Base-by-base conservation (phyloP, 2,888 invertebrate species). In the Ornithoptera priamus region DNA sequence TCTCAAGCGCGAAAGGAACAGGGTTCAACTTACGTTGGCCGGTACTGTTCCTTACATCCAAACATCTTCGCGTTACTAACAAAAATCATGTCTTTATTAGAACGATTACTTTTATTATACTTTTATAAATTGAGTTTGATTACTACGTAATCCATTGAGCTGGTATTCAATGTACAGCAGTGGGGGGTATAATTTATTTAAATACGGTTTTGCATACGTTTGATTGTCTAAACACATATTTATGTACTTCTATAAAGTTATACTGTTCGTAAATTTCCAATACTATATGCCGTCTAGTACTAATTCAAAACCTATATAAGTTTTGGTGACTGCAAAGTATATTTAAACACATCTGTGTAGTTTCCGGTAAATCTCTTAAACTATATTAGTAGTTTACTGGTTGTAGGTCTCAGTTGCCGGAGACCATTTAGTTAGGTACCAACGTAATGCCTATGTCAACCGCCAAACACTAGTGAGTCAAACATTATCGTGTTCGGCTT, bases 51-150 rank as follows among this genome's bases (percentile, higher is more conserved):
- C 73, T 74, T 73, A 79, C 46, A 59, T 30, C 65, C 79, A 81
- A 82, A 83, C 82, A 82, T 80, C 76, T 73, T 77, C 77, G 79
- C 75, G 78, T 80, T 80, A 78, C 77, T 75, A 74, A 82, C 80
- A 68, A 78, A 81, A 86, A 85, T 85, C 85, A 88, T 86, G 85
- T 85, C 86, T 88, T 84, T 85, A 87, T 89, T 85, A 85, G 77
- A 82, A 77, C 78, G 77, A 85, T 89, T 85, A 87, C 75, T 76
- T 79, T 83, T 81, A 85, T 85, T 81, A 82, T 78, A 81, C 79
- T 78, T 77, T 82, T 81, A 79, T 78, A 74, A 67, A 71, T 74
- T 71, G 60, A 53, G 69, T 64, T 70, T 73, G 71, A 72, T 70
- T 70, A 56, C 69, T 24, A 50, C 30, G 50, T 63, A 63, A 63